Evolutionary conservation across 2,797 vertebrate genomes (phyloP).

Genomic region (Alcedo atthis): DNA sequence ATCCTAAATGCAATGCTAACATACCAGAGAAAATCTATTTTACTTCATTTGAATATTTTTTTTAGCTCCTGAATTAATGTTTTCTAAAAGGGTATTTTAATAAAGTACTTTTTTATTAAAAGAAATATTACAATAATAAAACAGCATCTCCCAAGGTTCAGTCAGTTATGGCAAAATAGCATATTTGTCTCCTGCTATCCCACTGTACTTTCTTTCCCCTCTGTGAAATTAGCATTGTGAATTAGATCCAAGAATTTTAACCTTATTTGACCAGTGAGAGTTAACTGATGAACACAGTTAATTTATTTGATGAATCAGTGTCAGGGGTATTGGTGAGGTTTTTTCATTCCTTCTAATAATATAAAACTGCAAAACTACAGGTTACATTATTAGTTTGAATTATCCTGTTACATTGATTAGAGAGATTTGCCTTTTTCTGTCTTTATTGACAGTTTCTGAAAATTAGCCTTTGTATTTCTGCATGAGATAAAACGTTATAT

Average conservation of each 20-base stretch:
- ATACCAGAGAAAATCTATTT: slow-evolving; percentile 79
- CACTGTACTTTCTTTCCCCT: not conserved
- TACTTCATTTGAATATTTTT: slow-evolving; percentile 75
- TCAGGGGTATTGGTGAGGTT: not conserved
- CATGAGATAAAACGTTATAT: not conserved
- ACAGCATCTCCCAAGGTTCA: slow-evolving; percentile 20
- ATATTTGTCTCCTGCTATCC: not conserved
- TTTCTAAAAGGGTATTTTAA: slow-evolving; percentile 78
- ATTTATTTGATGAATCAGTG: slow-evolving; percentile 67
- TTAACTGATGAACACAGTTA: slow-evolving; percentile 59
- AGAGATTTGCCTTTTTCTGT: not conserved
- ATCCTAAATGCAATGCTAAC: slow-evolving; percentile 77
- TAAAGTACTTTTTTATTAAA: slow-evolving; percentile 67
- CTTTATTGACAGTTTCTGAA: not conserved
- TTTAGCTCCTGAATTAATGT: slow-evolving; percentile 75
- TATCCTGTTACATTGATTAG: not conserved
- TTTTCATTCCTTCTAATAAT: slow-evolving; percentile 23
- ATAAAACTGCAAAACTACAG: slow-evolving; percentile 6
- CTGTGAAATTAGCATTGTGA: slow-evolving; percentile 46
- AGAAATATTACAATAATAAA: slow-evolving; percentile 65
- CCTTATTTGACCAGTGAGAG: slow-evolving; percentile 58
- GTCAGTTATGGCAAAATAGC: slow-evolving; percentile 33
- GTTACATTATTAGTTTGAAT: slow-evolving; percentile 6
- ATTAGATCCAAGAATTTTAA: slow-evolving; percentile 61
- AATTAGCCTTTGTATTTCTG: not conserved